Conservation (phyloP, 2,888 invertebrate species). For the Lymantria monacha region DNA sequence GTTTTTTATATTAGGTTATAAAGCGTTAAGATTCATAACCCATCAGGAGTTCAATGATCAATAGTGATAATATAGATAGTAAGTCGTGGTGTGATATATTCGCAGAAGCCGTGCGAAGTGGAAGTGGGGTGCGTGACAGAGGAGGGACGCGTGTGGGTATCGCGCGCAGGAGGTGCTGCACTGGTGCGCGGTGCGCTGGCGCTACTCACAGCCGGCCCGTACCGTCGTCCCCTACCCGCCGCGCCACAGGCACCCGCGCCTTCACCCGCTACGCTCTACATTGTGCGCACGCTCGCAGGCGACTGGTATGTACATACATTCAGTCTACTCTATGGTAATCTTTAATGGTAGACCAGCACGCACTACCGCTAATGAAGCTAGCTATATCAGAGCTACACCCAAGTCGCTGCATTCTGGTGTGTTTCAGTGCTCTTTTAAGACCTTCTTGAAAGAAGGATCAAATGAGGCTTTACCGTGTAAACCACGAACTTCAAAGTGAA, state of each 20-base stretch:
- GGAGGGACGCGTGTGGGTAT: constrained; percentile 74
- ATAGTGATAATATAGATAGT: no score
- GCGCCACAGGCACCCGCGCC: constrained; percentile 67
- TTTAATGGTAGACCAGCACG: not conserved
- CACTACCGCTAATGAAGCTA: no score
- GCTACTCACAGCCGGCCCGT: constrained; percentile 66
- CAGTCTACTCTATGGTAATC: not conserved
- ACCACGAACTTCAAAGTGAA: no score
- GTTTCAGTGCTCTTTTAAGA: no score
- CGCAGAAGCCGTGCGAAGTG: constrained; percentile 67
- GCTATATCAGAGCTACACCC: no score
- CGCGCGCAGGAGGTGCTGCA: constrained; percentile 67
- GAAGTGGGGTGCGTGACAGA: constrained; percentile 75
- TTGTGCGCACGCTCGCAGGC: constrained; percentile 75
- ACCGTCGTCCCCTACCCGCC: constrained; percentile 72
- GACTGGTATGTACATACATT: constrained; percentile 56
- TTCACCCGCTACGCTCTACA: constrained; percentile 58
- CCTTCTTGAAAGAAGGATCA: no score
- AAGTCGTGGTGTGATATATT: not conserved
- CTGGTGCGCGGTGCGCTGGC: constrained; percentile 61
- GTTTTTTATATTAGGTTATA: no score
- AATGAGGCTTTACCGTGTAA: no score
- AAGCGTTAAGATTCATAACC: no score
- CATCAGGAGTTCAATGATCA: no score
- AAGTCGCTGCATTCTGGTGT: no score